Evolutionary conservation across 2,888 invertebrate species (phyloP), one percentile per base, ranked within the genome.

Genomic region (Heterodera filipjevi): DNA sequence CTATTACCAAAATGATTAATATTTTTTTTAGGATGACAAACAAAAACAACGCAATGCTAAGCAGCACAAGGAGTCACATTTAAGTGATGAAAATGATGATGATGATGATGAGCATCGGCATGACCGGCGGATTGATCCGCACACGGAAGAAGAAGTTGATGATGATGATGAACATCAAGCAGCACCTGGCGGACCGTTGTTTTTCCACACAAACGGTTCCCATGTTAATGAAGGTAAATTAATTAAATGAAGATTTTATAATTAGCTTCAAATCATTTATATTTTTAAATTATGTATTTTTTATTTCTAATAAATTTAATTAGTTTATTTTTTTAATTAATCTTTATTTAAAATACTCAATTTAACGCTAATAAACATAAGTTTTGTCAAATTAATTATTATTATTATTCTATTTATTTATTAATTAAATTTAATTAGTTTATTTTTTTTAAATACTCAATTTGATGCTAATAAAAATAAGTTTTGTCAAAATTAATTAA

Each of bases 231-330:
- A 83, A 46, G 87, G 86, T 86, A 46, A 22, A 10, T 39, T 10
- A 39, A 22, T n/a, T n/a, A n/a, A n/a, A n/a, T n/a, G n/a, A n/a
- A n/a, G n/a, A n/a, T n/a, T n/a, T n/a, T n/a, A n/a, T n/a, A n/a
- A n/a, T n/a, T n/a, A n/a, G n/a, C n/a, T n/a, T n/a, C n/a, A 27
- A 0, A 12, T 27, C n/a, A 59, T n/a, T 49, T 49, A 19, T 49
- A 14, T 49, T 49, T 49, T 49, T 49, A 14, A 44, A 12, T 12
- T 44, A 8, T 19, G 5, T 27, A 10, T 73, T 12, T 12, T 46
- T 39, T 32, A 59, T 53, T 1, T 78, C 59, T 12, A 27, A 30
- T 53, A 6, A 78, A 74, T 39, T 27, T 27, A 95, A 90, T 39
- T 39, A 39, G 3, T 39, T 10, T 10, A 12, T 6, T 39, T 39